Conservation (phyloP, 37 sponge, comb jelly and placozoan species). For the Sycon ciliatum region DNA sequence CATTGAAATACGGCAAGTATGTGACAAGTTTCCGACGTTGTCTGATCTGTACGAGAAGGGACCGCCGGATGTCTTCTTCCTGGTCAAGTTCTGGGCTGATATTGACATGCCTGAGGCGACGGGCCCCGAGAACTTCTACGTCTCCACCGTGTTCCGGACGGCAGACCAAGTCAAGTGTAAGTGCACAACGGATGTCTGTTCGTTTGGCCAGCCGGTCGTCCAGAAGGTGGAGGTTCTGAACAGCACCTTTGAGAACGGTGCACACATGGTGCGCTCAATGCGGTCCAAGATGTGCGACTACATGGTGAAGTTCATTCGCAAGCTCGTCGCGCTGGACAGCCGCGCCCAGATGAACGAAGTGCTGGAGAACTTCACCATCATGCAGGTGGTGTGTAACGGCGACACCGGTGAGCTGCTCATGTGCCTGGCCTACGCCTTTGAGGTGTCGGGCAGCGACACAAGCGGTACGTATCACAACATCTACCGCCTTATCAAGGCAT, state of each 20-base stretch:
- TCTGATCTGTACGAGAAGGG: conserved; percentile 91
- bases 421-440: conserved; percentile 95
- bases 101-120: conserved; percentile 53
- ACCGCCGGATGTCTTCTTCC: conserved; percentile 81
- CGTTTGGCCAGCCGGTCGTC: conserved; percentile 95
- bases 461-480: conserved; percentile 64
- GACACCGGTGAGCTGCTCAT: conserved; percentile 86
- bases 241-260: conserved; percentile 60
- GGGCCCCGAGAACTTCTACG: conserved; percentile 65
- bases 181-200: conserved; percentile 93
- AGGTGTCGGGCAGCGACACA: conserved; percentile 64
- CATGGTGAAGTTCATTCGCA: conserved; percentile 91
- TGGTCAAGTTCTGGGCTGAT: conserved; percentile 97
- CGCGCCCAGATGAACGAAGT: conserved; percentile 95
- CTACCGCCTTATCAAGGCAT: conserved; percentile 59
- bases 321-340: conserved; percentile 78
- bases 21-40: conserved; percentile 80
- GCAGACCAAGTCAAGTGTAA: conserved; percentile 74
- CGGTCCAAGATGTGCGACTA: conserved; percentile 93
- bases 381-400: conserved; percentile 80
- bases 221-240: conserved; percentile 89
- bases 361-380: conserved; percentile 90
- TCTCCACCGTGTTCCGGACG: conserved; percentile 73
- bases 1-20: conserved; percentile 73
- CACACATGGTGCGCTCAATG: conserved; percentile 69